Conservation (phyloP, 1,140 invertebrate genomes). For the Oppia nitens region DNA sequence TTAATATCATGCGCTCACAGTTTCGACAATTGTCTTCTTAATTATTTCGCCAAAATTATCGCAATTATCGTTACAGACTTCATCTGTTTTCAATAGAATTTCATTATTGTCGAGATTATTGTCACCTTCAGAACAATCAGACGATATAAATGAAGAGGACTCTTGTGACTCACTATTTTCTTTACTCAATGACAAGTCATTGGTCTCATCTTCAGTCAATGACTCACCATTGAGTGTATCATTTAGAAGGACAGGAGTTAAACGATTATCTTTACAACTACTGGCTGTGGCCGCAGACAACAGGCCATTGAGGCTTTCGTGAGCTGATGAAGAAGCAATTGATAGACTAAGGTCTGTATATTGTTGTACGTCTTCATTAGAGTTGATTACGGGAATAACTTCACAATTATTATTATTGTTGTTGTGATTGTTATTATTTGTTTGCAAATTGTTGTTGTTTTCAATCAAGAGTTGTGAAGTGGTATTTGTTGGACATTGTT, state of each 20-base stretch:
- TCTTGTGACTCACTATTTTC: background rate
- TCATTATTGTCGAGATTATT: background rate
- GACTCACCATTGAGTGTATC: background rate
- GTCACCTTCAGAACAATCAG: background rate
- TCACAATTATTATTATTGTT: background rate
- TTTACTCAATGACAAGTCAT: background rate
- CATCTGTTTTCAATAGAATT: conserved; percentile 7
- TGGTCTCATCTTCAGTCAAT: background rate
- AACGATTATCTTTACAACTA: conserved; percentile 1
- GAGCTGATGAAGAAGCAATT: conserved; percentile 14
- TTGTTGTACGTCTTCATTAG: conserved; percentile 4
- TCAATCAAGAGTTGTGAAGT: background rate
- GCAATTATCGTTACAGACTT: conserved; percentile 42
- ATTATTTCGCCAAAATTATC: conserved; percentile 82
- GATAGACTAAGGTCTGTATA: conserved; percentile 17
- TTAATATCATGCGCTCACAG: conserved; percentile 39
- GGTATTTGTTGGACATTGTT: background rate
- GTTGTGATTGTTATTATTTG: conserved; percentile 3
- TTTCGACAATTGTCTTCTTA: conserved; percentile 79
- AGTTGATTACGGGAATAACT: background rate
- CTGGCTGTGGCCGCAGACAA: background rate
- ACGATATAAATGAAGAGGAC: background rate
- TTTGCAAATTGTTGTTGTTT: background rate
- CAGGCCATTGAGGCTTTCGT: conserved; percentile 1
- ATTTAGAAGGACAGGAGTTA: conserved; percentile 1